Evolutionary conservation across 2,797 vertebrate species (phyloP), one percentile per base, ranked within the genome.

Genomic region (Anguilla anguilla): DNA sequence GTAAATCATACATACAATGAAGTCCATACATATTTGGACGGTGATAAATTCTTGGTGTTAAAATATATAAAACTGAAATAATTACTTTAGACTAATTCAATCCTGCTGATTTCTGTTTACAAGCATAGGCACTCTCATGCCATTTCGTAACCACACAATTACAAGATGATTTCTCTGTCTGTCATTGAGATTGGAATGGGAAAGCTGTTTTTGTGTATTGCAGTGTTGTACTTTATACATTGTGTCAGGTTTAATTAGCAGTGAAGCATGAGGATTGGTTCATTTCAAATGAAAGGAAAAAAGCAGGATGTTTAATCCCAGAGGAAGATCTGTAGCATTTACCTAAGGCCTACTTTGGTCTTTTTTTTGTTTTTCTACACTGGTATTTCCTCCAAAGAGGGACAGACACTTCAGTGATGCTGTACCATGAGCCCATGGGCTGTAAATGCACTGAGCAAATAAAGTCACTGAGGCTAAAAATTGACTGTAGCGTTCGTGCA

Each of bases 251-350:
- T 77, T 77, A 35, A 77, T 59, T 22, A 31, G 83, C 28, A 39
- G 51, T 61, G 51, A 61, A 19, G 13, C 53, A 85, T 25, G 28
- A 83, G 11, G 49, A 83, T 51, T 72, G 43, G 72, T n/a, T 84
- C 43, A 69, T 53, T 61, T 55, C 83, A 77, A 77, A 89, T 74
- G 67, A 31, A 82, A 31, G 55, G 51, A 39, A 64, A 79, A 35
- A 51, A 59, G 4, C 74, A 82, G 25, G 1, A 0, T 59, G 86
- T n/a, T 84, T 72, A 55, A 22, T 85, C n/a, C 53, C 85, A 15
- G 53, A 22, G 46, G 67, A 90, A 81, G 84, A 28, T 39, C 43
- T 51, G 53, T 35, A 0, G 74, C 28, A 57, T 25, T 25, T 19
- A 43, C 55, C 87, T 17, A 0, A 49, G 10, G 74, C 35, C 46